phyloP scores from a whole-genome alignment of 2,888 invertebrate species.

The Eudasyphora cyanicolor region DNA sequence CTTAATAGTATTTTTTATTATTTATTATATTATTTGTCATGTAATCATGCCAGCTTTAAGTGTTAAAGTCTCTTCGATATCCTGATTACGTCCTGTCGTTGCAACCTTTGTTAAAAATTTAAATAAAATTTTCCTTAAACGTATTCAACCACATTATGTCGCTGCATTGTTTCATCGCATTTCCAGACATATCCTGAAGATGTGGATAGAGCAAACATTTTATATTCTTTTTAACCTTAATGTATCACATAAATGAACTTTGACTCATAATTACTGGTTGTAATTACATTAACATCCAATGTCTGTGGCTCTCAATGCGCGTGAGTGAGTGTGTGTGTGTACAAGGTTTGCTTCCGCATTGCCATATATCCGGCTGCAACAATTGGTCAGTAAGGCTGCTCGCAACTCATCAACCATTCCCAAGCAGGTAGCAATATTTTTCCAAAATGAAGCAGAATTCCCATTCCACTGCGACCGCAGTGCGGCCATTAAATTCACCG shows the following conservation, averaged over 20 bases:
- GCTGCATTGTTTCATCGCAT: too few relatives aligned
- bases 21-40: too few relatives aligned
- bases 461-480: neutral
- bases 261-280: slow-evolving; percentile 60
- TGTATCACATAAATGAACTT: slow-evolving; percentile 54
- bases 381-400: slow-evolving; percentile 42
- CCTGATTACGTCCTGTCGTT: too few relatives aligned
- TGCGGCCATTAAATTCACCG: neutral
- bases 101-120: too few relatives aligned
- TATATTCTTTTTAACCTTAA: slow-evolving; percentile 51
- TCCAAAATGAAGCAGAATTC: neutral
- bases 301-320: neutral
- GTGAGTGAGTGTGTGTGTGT: neutral
- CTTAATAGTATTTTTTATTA: too few relatives aligned
- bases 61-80: too few relatives aligned
- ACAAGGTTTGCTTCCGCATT: neutral
- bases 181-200: too few relatives aligned
- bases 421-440: neutral
- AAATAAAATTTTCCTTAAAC: too few relatives aligned
- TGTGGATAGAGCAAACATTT: slow-evolving; percentile 37
- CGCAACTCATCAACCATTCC: neutral
- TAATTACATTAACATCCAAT: slow-evolving; percentile 55
- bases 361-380: slow-evolving; percentile 44
- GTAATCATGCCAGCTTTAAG: too few relatives aligned
- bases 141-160: too few relatives aligned